A percentile compares a stretch with the other conserved stretches of the same genome.
Evolutionary conservation across 2,113 vertebrate species (phyloP).

Genomic region (Bufo bufo): DNA sequence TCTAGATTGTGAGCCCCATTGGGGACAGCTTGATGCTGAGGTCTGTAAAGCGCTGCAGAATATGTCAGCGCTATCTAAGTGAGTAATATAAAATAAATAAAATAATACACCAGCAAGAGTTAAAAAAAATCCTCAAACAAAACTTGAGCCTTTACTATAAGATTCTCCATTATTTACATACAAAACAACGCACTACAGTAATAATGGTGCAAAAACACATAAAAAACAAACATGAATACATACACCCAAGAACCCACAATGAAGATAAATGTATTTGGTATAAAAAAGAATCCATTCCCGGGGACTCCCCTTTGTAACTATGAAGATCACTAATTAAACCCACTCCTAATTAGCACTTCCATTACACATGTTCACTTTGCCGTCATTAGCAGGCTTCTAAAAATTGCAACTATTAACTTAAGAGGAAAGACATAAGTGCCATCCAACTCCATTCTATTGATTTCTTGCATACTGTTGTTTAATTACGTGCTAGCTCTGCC

Average conservation of each 20-base stretch:
- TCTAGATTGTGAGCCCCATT: no score
- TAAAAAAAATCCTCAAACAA: no score
- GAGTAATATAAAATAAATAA: no score
- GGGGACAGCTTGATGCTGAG: no score
- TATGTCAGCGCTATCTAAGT: no score
- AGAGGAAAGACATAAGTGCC: neutral
- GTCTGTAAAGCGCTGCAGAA: no score
- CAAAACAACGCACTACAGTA: no score
- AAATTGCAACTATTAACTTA: neutral
- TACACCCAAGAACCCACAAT: neutral
- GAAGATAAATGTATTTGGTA: neutral
- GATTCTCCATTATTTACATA: no score
- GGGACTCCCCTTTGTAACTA: neutral
- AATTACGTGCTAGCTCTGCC: neutral
- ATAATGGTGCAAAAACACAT: no score
- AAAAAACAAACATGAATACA: neutral
- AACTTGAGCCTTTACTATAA: no score
- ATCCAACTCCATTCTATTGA: slow-evolving; percentile 1
- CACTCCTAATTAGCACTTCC: neutral
- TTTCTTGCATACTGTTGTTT: neutral
- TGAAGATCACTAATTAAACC: neutral
- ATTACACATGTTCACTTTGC: slow-evolving; percentile 20
- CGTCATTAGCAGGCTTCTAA: neutral
- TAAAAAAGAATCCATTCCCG: neutral
- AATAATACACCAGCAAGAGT: no score